These are phyloP conservation scores for Cichladusa arquata DNA, from an alignment of 2,113 vertebrate species.

Conservation along the genomic window DNA sequence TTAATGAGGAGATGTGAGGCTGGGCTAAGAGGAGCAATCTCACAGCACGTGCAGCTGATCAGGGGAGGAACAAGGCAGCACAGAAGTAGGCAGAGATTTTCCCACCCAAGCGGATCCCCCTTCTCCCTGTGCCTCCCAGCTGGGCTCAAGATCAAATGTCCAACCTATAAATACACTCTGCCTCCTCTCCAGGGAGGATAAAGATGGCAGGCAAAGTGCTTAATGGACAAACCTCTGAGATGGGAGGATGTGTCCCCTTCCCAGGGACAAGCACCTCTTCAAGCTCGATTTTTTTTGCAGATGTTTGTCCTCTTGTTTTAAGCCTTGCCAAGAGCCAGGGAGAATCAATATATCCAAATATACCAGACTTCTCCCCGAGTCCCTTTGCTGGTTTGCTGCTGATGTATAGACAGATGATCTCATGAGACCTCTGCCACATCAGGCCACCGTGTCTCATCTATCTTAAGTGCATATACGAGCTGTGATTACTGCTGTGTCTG, in stretches of 20 bases:
- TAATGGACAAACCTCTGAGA: neutral
- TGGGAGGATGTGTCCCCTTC: neutral
- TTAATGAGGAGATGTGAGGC: neutral
- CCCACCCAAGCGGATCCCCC: neutral
- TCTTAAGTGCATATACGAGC: constrained; percentile 17
- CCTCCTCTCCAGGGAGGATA: neutral
- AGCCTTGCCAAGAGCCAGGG: neutral
- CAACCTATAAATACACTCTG: neutral
- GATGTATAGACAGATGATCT: constrained; percentile 61
- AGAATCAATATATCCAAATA: constrained; percentile 42
- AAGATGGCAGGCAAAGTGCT: neutral
- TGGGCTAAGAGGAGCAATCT: neutral
- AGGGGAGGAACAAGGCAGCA: neutral
- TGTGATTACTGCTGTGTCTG: neutral
- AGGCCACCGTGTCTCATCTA: constrained; percentile 41
- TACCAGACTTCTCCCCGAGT: constrained; percentile 15
- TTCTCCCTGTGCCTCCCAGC: neutral
- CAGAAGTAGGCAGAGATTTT: neutral
- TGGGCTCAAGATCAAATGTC: rapidly evolving
- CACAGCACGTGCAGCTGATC: rapidly evolving
- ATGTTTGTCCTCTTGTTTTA: neutral
- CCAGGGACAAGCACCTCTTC: neutral
- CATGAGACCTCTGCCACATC: constrained; percentile 52
- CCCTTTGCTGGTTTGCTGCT: constrained; percentile 47
- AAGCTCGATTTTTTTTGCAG: neutral